Evolutionary conservation across 2,797 vertebrate species (phyloP).

Genomic region (Mionectes olivaceus): DNA sequence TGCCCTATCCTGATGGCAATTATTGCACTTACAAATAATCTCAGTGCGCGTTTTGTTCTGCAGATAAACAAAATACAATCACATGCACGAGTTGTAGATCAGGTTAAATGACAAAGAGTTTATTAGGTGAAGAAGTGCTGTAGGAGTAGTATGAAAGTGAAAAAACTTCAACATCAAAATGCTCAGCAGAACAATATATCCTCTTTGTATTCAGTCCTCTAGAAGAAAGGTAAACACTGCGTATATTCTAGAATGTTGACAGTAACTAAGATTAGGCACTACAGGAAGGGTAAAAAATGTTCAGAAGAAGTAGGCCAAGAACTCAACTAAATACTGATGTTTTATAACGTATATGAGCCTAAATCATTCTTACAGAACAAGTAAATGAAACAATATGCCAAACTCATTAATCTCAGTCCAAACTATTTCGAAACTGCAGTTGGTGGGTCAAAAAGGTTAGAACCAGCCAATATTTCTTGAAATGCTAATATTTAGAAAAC

Average conservation of each 20-base stretch:
- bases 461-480: neutral
- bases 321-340: neutral
- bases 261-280: neutral
- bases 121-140: neutral
- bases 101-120: neutral
- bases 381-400: neutral
- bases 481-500: neutral
- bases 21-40: neutral
- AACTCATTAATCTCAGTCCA: neutral
- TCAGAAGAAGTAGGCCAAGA: neutral
- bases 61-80: rapidly evolving
- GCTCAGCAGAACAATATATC: neutral
- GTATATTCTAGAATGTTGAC: neutral
- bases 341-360: neutral
- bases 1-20: neutral
- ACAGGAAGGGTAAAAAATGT: neutral
- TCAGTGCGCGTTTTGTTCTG: neutral
- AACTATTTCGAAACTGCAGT: neutral
- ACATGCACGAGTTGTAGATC: neutral
- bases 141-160: neutral
- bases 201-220: neutral
- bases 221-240: neutral
- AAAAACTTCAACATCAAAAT: neutral
- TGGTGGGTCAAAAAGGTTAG: neutral
- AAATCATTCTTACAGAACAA: neutral